Conservation (phyloP, 2,113 vertebrate genomes). For the Anoura caudifer region DNA sequence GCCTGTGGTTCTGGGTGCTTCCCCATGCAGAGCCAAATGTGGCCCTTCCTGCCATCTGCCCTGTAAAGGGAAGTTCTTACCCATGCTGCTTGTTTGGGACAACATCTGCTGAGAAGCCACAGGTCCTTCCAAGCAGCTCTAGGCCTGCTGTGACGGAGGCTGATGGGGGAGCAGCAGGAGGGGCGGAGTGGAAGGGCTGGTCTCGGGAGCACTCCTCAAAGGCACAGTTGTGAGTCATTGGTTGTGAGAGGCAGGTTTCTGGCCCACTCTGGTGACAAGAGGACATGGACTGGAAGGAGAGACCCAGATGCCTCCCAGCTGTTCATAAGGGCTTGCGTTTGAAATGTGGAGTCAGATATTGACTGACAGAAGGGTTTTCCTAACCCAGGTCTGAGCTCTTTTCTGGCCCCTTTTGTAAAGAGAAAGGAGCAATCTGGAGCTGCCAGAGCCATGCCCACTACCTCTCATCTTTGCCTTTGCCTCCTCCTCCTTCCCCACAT, state of each 20-base stretch:
- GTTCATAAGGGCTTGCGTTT: background rate
- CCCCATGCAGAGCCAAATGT: background rate
- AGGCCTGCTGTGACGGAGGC: background rate
- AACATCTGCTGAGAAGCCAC: background rate
- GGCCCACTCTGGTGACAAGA: background rate
- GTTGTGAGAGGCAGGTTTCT: background rate
- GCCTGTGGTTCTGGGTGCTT: background rate
- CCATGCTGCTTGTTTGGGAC: background rate
- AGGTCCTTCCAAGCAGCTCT: background rate
- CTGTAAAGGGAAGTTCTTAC: background rate
- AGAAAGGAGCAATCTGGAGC: background rate
- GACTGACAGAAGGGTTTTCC: background rate
- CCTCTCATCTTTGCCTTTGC: no score
- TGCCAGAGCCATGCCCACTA: no score
- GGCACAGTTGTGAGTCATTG: background rate
- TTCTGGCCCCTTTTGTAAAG: background rate
- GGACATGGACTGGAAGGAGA: background rate
- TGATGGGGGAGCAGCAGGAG: no score
- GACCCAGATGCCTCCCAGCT: background rate
- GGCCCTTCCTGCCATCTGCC: background rate
- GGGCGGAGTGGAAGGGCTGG: background rate
- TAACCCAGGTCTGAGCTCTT: background rate
- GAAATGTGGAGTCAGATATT: background rate
- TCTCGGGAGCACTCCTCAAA: rapidly evolving
- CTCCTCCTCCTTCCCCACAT: background rate